Conservation (phyloP, 2,888 invertebrate genomes). For the Chymomyza caudatula region DNA sequence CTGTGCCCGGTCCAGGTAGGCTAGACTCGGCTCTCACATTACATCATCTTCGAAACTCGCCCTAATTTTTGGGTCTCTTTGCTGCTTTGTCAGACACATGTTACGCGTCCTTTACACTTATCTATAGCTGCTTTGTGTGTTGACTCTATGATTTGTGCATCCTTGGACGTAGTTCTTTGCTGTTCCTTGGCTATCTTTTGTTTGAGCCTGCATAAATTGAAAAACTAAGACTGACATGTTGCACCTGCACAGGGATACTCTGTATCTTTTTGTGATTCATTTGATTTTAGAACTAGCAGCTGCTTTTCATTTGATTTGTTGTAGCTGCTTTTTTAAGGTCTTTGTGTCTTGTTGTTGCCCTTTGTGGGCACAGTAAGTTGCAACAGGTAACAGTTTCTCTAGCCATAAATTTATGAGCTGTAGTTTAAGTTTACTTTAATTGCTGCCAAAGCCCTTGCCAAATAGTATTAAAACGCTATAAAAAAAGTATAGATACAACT, state of each 20-base stretch:
- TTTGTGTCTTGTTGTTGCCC: constrained; percentile 13
- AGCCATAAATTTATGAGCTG: constrained; percentile 11
- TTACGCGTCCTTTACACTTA: constrained; percentile 24
- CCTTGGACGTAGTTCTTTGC: constrained; percentile 13
- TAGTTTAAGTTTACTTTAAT: constrained; percentile 26
- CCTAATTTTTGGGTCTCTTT: constrained; percentile 1
- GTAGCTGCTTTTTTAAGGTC: constrained; percentile 14
- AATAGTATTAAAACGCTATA: constrained; percentile 35
- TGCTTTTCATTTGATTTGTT: constrained; percentile 47
- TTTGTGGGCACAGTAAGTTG: constrained; percentile 5
- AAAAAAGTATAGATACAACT: constrained; percentile 16
- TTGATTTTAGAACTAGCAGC: constrained; percentile 41
- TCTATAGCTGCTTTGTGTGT: constrained; percentile 15
- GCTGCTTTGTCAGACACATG: constrained; percentile 35
- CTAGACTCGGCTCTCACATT: constrained; percentile 17
- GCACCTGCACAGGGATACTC: constrained; percentile 42
- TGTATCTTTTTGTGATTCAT: constrained; percentile 15
- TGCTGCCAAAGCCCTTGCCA: constrained; percentile 1
- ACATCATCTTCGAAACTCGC: constrained; percentile 9
- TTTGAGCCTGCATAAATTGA: constrained; percentile 46
- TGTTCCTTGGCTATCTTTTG: constrained; percentile 36
- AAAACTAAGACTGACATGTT: constrained; percentile 36
- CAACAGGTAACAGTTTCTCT: constrained; percentile 26
- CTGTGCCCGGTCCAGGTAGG: constrained; percentile 27
- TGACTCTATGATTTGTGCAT: constrained; percentile 36